Conservation (phyloP, 2,888 invertebrate genomes). For the Siphlonurus alternatus region DNA sequence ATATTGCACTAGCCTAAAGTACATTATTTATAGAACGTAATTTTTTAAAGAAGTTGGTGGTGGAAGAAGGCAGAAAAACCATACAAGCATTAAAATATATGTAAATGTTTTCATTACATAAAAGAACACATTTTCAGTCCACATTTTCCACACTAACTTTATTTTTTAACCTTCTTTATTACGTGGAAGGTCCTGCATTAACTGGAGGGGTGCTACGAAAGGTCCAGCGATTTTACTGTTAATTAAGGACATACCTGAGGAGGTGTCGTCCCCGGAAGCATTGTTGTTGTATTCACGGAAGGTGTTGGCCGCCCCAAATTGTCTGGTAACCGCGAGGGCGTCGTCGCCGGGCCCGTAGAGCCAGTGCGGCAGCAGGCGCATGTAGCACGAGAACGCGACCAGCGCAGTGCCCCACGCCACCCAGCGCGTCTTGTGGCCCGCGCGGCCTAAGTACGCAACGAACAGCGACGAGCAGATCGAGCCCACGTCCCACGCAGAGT, state of each 20-base stretch:
- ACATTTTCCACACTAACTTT: no score
- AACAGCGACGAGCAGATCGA: slow-evolving; percentile 14
- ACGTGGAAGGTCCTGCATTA: neutral
- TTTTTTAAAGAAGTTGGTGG: no score
- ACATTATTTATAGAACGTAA: no score
- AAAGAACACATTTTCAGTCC: no score
- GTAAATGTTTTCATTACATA: no score
- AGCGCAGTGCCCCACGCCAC: slow-evolving; percentile 18
- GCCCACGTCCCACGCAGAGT: slow-evolving; percentile 9
- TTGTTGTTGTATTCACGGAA: no score
- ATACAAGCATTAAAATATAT: no score
- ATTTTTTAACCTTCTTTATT: no score
- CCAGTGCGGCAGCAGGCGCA: slow-evolving; percentile 19
- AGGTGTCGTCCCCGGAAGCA: neutral
- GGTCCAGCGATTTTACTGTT: no score
- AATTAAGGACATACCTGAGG: neutral
- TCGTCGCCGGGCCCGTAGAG: slow-evolving; percentile 18
- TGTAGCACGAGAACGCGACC: slow-evolving; percentile 17
- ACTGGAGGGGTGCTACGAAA: no score
- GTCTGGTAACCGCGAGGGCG: slow-evolving; percentile 15
- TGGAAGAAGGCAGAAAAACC: no score
- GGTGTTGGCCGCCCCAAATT: slow-evolving; percentile 10
- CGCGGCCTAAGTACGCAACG: slow-evolving; percentile 18
- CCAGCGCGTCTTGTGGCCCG: slow-evolving; percentile 21
- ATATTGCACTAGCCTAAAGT: no score